Evolutionary conservation across 2,113 vertebrate species (phyloP), one percentile per base, ranked within the genome.

Genomic region (Parus major): DNA sequence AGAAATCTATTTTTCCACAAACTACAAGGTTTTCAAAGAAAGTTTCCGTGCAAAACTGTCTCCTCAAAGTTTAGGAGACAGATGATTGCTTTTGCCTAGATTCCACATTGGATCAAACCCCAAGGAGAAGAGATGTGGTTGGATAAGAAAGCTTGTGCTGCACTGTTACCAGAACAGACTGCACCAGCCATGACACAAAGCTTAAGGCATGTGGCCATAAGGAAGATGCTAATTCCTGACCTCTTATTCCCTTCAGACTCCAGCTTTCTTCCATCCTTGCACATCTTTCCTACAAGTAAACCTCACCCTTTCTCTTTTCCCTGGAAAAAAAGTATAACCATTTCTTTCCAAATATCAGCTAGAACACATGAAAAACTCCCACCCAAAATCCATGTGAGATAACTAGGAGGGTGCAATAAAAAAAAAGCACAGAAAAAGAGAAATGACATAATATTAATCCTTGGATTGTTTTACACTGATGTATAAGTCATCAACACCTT

Each of bases 381-480:
- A 53, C 10, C 22, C 68, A 39, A 61, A 39, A 35, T 6, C 3
- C 29, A 31, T 0, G 2, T 25, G n/a, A 82, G 24, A 47, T 27
- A 57, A 90, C 27, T 69, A 53, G 24, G 7, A 75, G 3, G 15
- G 18, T 61, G 17, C 17, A 82, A 59, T 44, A 22, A 82, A 49
- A 75, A 33, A 47, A 79, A 64, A 76, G 28, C 14, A 80, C 4
- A 71, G 64, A 66, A 85, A 82, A 90, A 75, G 15, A 55, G 7
- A 78, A 85, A 52, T 71, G 41, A 73, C 9, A 24, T 63, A 79
- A 59, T 35, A 84, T 3, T 69, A 65, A 73, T 49, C 25, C 47
- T 70, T 46, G 17, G 17, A 0, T 0, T 66, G 55, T 63, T 75
- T 60, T 56, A 68, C 18, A 55, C 6, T 33, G 56, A 70, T 12